Evolutionary conservation across 2,888 invertebrate species (phyloP).

Genomic region (Prosapia bicincta): DNA sequence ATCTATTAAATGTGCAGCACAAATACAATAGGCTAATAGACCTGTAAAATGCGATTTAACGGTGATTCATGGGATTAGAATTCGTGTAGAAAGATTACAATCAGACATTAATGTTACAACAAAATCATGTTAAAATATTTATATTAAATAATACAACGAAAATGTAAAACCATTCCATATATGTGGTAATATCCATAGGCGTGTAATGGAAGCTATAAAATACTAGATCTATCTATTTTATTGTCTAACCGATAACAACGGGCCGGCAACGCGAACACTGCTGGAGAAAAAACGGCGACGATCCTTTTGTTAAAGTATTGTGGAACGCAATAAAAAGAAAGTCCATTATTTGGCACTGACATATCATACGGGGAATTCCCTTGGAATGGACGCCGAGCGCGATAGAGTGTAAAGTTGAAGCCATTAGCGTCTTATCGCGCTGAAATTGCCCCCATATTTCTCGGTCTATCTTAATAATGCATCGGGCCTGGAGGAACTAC

Average conservation of each 20-base stretch:
- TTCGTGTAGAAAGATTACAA: too few relatives aligned
- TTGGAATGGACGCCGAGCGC: conserved; percentile 42
- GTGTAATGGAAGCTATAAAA: not conserved
- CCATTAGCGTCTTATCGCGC: conserved; percentile 56
- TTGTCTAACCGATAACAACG: not conserved
- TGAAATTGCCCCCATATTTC: conserved; percentile 53
- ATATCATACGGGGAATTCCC: conserved; percentile 26
- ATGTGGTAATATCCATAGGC: not conserved
- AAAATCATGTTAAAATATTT: too few relatives aligned
- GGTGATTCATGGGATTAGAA: too few relatives aligned
- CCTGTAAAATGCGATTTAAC: too few relatives aligned
- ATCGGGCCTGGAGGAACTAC: conserved; percentile 42
- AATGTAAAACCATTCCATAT: too few relatives aligned
- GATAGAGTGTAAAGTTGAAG: conserved; percentile 58
- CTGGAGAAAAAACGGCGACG: not conserved
- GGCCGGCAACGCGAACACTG: not conserved
- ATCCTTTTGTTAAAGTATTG: not conserved
- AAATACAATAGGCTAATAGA: too few relatives aligned
- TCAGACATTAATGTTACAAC: too few relatives aligned
- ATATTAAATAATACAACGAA: too few relatives aligned
- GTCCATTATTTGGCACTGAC: conserved; percentile 14
- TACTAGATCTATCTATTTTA: not conserved
- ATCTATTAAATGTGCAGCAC: too few relatives aligned
- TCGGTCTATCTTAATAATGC: conserved; percentile 49
- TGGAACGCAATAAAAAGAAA: conserved; percentile 4